Conservation (phyloP, 2,113 vertebrate genomes). For the Apodemus sylvaticus region DNA sequence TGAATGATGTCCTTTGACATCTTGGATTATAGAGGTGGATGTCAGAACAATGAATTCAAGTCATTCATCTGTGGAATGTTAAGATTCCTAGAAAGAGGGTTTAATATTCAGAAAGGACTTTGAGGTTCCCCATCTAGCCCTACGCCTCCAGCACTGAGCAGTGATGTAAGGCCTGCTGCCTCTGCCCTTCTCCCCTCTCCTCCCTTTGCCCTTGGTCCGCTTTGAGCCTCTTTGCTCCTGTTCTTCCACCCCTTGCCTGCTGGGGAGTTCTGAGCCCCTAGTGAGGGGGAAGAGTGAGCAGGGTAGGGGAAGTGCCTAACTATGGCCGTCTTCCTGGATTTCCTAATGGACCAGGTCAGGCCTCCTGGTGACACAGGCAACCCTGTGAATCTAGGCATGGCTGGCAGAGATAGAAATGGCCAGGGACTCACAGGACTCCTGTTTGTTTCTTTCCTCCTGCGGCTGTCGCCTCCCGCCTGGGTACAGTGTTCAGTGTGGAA, state of each 20-base stretch:
- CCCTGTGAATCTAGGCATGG: neutral
- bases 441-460: slow-evolving; percentile 77
- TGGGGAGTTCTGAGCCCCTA: neutral
- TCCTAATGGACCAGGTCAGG: neutral
- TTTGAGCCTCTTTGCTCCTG: neutral
- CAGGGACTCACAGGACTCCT: slow-evolving; percentile 74
- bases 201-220: neutral
- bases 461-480: slow-evolving; percentile 56
- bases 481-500: slow-evolving; percentile 89
- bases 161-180: neutral
- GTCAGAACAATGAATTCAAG: slow-evolving; percentile 51
- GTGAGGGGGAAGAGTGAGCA: neutral
- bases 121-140: neutral
- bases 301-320: too few relatives aligned
- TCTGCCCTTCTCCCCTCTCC: accelerated
- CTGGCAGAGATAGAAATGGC: neutral
- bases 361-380: neutral
- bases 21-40: slow-evolving; percentile 59
- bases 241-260: neutral
- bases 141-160: accelerated
- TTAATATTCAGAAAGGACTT: neutral
- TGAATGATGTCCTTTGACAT: slow-evolving; percentile 49
- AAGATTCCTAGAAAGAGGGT: slow-evolving; percentile 27
- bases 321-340: neutral
- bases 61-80: slow-evolving; percentile 34